A percentile compares a stretch with the other conserved stretches of the same genome.
Conservation (phyloP, 2,888 invertebrate genomes). For the Ophraella communa region DNA sequence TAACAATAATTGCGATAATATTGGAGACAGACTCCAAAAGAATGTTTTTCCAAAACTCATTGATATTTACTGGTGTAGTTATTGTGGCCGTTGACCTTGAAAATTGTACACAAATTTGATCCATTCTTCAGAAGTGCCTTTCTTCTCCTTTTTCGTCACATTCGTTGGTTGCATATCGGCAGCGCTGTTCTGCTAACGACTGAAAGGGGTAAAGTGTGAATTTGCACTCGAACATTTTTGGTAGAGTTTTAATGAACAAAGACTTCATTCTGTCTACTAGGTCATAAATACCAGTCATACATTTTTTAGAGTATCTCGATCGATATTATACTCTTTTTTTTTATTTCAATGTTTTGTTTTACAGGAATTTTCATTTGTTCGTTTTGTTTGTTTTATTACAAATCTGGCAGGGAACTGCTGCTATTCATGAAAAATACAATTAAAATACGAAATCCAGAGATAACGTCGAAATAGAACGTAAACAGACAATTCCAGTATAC, state of each 20-base stretch:
- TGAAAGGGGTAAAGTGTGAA: slow-evolving; percentile 24
- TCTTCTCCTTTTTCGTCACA: no score
- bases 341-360: neutral
- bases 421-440: neutral
- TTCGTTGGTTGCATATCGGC: neutral
- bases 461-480: no score
- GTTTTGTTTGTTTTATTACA: neutral
- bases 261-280: slow-evolving; percentile 23
- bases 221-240: slow-evolving; percentile 23
- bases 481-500: no score
- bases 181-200: neutral
- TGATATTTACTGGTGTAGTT: no score
- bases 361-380: neutral
- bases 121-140: no score
- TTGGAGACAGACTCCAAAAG: no score
- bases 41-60: no score
- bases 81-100: no score
- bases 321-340: slow-evolving; percentile 6
- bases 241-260: slow-evolving; percentile 28
- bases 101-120: no score
- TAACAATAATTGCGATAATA: no score
- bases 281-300: slow-evolving; percentile 18
- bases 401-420: neutral
- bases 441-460: neutral
- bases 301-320: slow-evolving; percentile 16